A percentile compares a stretch with the other conserved stretches of the same genome.
Conservation (phyloP, 2,888 invertebrate genomes). For the Dasysyrphus tricinctus region DNA sequence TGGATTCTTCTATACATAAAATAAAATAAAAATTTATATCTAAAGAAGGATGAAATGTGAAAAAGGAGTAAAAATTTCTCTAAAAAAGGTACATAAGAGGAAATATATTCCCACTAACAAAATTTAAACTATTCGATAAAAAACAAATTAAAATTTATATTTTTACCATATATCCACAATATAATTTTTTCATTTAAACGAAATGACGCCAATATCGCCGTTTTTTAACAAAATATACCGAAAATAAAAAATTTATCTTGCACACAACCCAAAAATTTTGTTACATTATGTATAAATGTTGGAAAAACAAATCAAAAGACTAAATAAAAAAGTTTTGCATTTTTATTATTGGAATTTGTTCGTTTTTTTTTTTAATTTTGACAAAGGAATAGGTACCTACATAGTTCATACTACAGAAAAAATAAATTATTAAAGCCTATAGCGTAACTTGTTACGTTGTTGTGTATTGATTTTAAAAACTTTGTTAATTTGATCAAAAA, state of each 20-base stretch:
- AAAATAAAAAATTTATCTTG: constrained; percentile 50
- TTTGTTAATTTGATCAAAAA: not conserved
- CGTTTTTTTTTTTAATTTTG: constrained; percentile 15
- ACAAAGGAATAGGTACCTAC: not conserved
- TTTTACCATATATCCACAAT: constrained; percentile 41
- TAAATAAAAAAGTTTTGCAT: not conserved
- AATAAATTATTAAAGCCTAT: constrained; percentile 14
- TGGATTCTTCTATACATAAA: constrained; percentile 6
- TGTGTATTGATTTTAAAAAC: too few relatives aligned
- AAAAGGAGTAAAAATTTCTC: constrained; percentile 47
- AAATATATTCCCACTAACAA: constrained; percentile 52
- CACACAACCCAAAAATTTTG: constrained; percentile 68
- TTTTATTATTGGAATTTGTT: not conserved
- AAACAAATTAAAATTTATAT: constrained; percentile 26
- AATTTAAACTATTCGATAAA: constrained; percentile 62
- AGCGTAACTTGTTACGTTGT: too few relatives aligned
- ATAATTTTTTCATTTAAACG: constrained; percentile 33
- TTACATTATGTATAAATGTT: constrained; percentile 6
- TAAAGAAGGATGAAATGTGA: constrained; percentile 14
- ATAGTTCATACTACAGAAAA: not conserved
- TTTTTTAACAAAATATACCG: constrained; percentile 6
- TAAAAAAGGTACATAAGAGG: constrained; percentile 51
- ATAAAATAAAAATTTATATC: constrained; percentile 31
- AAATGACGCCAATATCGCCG: constrained; percentile 3
- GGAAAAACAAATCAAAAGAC: too few relatives aligned